Evolutionary conservation across 2,113 vertebrate genomes (phyloP), one percentile per base, ranked within the genome.

Genomic region (Channa maculata): DNA sequence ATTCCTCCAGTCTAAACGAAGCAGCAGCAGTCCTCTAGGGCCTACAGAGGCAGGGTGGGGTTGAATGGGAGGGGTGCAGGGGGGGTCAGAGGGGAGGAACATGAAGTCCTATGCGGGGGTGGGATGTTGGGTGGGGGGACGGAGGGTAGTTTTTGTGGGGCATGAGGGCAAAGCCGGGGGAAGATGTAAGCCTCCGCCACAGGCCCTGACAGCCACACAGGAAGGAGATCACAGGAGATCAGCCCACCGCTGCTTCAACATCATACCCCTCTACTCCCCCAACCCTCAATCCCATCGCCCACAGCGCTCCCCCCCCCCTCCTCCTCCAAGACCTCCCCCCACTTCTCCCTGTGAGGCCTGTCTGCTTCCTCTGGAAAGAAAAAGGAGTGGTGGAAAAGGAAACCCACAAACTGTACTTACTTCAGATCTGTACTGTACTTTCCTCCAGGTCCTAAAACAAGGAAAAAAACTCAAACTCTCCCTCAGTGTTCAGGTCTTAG

Each of bases 141-240:
- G 43, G 53, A 72, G 72, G 72, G 63, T 79, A 70, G 71, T 75
- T 83, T 41, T 83, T 83, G 77, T 55, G 82, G 84, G 78, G 85
- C 74, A 86, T 81, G 77, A 90, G 89, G 91, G 85, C 88, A 90
- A 81, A 85, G 86, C 53, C 71, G 85, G 87, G 86, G 91, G 90
- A 86, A 86, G 88, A 91, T 90, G 87, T 86, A 89, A 93, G 91
- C 82, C 86, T 85, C 73, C 83, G 92, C 91, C 91, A 91, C 86
- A 88, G 92, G 93, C 89, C 89, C 72, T 79, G 84, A 91, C 89
- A 92, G 90, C 90, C 92, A 92, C 92, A 93, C 92, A 93, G 92
- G 89, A 92, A 93, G 92, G 80, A 91, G 85, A 94, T 93, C 91
- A 92, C 86, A 92, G 86, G 86, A 88, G 84, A 88, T 81, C 88